phyloP scores from a whole-genome alignment of 2,113 vertebrate genomes.

The Suricata suricatta region DNA sequence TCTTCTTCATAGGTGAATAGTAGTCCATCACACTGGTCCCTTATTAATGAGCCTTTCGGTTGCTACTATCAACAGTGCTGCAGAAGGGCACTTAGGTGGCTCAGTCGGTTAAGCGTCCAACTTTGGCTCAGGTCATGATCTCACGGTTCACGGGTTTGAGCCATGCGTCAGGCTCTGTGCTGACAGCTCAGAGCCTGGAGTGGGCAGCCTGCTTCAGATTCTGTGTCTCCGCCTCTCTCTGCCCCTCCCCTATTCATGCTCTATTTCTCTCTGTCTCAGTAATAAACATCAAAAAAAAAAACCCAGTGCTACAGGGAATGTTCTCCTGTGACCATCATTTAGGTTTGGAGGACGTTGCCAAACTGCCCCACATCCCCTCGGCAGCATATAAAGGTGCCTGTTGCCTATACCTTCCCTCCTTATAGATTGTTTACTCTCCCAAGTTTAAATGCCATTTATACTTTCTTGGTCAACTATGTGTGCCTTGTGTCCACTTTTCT shows the following conservation, averaged over 20 bases:
- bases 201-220: too few species aligned
- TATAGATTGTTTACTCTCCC: not conserved
- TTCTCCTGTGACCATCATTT: not conserved
- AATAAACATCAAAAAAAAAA: too few species aligned
- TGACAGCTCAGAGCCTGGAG: too few species aligned
- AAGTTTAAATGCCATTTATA: not conserved
- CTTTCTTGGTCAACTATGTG: not conserved
- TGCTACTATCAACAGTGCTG: not conserved
- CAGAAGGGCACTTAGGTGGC: too few species aligned
- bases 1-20: not conserved
- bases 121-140: too few species aligned
- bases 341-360: not conserved
- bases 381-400: not conserved
- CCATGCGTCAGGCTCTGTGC: too few species aligned
- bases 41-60: not conserved
- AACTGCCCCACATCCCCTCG: not conserved
- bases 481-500: not conserved
- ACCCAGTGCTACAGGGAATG: not conserved
- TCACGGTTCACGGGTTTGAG: too few species aligned
- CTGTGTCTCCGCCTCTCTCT: too few species aligned
- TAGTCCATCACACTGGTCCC: not conserved
- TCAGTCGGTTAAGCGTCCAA: too few species aligned
- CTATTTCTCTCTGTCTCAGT: too few species aligned
- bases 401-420: not conserved
- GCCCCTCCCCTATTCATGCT: too few species aligned